These are phyloP conservation scores for Zaprionus gabonicus DNA, from an alignment of 1,140 invertebrate genomes.

Conservation along the genomic window DNA sequence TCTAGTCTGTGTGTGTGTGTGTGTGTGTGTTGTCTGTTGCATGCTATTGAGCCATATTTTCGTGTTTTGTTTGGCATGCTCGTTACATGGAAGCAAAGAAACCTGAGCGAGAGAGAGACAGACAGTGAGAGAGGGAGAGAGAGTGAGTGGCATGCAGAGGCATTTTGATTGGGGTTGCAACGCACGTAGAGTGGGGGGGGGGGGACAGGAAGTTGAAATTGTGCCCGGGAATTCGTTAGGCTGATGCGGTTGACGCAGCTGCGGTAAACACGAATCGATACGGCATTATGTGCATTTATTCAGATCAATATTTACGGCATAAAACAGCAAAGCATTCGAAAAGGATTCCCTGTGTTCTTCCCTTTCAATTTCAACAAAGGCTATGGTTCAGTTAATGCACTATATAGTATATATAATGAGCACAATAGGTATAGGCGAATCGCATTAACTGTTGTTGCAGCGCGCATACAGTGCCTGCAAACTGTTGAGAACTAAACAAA, in stretches of 20 bases:
- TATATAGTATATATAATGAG: not conserved
- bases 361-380: not conserved
- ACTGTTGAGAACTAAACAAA: constrained; percentile 73
- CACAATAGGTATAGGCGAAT: not conserved
- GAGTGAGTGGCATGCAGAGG: constrained; percentile 45
- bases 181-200: not conserved
- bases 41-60: constrained; percentile 81
- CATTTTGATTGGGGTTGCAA: constrained; percentile 53
- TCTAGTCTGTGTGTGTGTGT: constrained; percentile 35
- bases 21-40: constrained; percentile 65
- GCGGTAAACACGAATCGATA: constrained; percentile 16
- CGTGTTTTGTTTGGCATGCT: constrained; percentile 66
- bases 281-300: not conserved
- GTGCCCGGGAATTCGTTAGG: constrained; percentile 33
- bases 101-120: not conserved
- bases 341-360: too few relatives aligned
- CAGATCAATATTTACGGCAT: constrained; percentile 2
- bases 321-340: not conserved
- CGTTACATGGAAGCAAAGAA: constrained; percentile 44
- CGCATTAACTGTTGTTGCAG: not conserved
- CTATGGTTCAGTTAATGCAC: not conserved
- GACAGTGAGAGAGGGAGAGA: not conserved
- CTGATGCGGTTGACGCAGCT: constrained; percentile 19
- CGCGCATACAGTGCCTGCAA: constrained; percentile 37
- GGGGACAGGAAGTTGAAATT: not conserved